These are phyloP conservation scores for Isurus oxyrinchus DNA, from an alignment of 2,113 vertebrate species.

Conservation along the genomic window DNA sequence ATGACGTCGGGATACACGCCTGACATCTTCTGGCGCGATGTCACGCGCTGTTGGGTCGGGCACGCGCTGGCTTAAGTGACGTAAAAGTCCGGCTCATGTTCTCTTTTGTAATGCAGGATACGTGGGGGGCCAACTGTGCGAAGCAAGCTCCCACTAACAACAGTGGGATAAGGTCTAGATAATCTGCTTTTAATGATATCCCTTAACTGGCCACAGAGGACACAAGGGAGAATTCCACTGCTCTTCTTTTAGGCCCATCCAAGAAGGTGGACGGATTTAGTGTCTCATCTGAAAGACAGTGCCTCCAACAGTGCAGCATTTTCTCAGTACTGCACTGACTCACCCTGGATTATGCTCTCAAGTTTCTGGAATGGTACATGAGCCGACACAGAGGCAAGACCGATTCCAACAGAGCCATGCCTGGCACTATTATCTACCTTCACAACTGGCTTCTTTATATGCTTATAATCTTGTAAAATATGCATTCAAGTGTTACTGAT, in stretches of 20 bases:
- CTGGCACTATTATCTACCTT: no score
- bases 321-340: no score
- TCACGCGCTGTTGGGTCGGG: no score
- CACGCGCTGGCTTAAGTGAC: no score
- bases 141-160: background rate
- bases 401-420: background rate
- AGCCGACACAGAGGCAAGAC: background rate
- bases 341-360: background rate
- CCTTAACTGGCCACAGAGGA: background rate
- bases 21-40: no score
- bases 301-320: background rate
- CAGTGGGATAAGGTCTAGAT: background rate
- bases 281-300: no score
- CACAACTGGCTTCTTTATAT: background rate
- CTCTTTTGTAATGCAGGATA: background rate
- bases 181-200: background rate
- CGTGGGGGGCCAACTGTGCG: background rate
- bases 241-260: no score
- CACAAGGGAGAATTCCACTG: no score
- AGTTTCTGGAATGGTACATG: background rate
- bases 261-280: no score
- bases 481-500: background rate
- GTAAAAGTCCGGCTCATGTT: no score
- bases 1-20: no score
- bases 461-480: background rate